Conservation (phyloP, 2,888 invertebrate species). For the Gerosis bhagava region DNA sequence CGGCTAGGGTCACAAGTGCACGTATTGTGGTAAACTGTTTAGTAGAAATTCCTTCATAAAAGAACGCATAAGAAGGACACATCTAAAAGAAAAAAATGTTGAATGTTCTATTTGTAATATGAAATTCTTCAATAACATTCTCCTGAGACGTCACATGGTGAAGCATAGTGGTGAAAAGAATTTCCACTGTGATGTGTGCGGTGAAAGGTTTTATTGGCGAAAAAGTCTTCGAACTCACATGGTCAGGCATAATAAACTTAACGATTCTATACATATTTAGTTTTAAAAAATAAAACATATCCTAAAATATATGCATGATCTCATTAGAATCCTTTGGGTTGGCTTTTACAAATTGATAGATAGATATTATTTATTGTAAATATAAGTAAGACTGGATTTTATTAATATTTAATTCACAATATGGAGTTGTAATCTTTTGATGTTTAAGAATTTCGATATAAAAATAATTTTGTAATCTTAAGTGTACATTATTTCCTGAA, state of each 20-base stretch:
- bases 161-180: conserved; percentile 78
- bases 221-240: conserved; percentile 83
- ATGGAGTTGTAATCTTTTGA: too few relatives aligned
- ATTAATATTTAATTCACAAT: too few relatives aligned
- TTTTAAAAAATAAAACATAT: too few relatives aligned
- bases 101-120: conserved; percentile 70
- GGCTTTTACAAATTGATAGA: too few relatives aligned
- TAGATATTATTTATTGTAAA: too few relatives aligned
- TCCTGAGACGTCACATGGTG: conserved; percentile 67
- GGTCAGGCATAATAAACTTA: conserved; percentile 60
- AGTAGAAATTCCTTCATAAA: conserved; percentile 67
- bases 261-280: conserved; percentile 38
- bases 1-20: conserved; percentile 68
- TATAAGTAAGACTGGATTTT: too few relatives aligned
- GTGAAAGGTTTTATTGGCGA: conserved; percentile 82
- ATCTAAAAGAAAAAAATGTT: conserved; percentile 71
- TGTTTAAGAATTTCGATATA: too few relatives aligned
- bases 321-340: too few relatives aligned
- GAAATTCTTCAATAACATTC: conserved; percentile 72
- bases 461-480: too few relatives aligned
- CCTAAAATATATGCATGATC: too few relatives aligned
- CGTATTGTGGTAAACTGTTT: conserved; percentile 68
- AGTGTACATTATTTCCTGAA: too few relatives aligned
- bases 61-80: conserved; percentile 65
- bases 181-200: conserved; percentile 83